These are phyloP conservation scores for Prolemur simus DNA, from an alignment of 2,113 vertebrate genomes.

Conservation along the genomic window DNA sequence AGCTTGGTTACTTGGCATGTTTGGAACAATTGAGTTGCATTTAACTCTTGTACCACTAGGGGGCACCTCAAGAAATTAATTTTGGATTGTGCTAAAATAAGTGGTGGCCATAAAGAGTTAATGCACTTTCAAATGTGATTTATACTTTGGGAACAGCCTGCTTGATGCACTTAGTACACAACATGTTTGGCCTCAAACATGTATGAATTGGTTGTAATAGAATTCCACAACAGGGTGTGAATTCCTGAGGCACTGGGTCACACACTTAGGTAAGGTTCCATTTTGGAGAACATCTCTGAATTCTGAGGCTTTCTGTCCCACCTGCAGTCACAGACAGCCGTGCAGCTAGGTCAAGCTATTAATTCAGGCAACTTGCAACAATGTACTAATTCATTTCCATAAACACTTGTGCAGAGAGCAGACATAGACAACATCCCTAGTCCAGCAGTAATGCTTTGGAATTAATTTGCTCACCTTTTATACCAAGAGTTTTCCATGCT, in stretches of 20 bases:
- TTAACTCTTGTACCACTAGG: slow-evolving; percentile 63
- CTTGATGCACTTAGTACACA: neutral
- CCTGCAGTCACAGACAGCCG: neutral
- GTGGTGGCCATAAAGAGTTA: neutral
- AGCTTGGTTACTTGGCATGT: neutral
- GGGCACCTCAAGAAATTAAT: slow-evolving; percentile 64
- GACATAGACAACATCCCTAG: neutral
- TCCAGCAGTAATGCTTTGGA: neutral
- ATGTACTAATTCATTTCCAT: slow-evolving; percentile 13
- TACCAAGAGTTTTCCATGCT: neutral
- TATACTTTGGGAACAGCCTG: neutral
- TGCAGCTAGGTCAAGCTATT: neutral
- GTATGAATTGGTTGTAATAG: neutral
- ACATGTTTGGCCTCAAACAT: neutral
- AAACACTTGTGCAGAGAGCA: neutral
- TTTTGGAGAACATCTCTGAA: slow-evolving; percentile 38
- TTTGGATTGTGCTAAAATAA: neutral
- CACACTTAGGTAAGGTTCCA: slow-evolving; percentile 27
- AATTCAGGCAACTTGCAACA: neutral
- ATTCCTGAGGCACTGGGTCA: slow-evolving; percentile 27
- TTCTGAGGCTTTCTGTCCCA: slow-evolving; percentile 17
- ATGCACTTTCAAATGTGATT: slow-evolving; percentile 12
- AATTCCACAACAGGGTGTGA: slow-evolving; percentile 38
- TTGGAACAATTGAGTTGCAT: neutral
- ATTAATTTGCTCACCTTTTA: slow-evolving; percentile 46